A percentile compares a stretch with the other conserved stretches of the same genome.
phyloP scores from a whole-genome alignment of 2,113 vertebrate species.

The Carollia perspicillata region DNA sequence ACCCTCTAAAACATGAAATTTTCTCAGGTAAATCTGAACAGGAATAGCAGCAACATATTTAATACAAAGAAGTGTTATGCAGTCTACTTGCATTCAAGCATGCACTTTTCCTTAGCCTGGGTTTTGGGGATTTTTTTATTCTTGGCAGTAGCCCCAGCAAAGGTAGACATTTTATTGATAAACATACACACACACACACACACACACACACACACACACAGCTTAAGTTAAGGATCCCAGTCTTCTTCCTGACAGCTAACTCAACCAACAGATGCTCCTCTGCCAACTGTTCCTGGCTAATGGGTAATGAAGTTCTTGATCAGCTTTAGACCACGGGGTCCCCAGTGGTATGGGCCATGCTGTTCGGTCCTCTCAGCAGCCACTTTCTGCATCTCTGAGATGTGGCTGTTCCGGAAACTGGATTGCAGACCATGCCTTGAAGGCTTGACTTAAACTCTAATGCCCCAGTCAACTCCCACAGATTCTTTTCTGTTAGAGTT shows the following conservation, averaged over 20 bases:
- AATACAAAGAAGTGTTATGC: background rate
- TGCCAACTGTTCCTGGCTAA: background rate
- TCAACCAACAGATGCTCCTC: background rate
- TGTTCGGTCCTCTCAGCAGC: background rate
- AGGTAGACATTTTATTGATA: background rate
- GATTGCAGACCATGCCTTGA: background rate
- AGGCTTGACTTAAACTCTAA: background rate
- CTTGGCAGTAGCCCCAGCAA: background rate
- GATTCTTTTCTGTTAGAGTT: background rate
- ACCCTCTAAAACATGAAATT: background rate
- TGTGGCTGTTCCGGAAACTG: background rate
- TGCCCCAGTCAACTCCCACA: background rate
- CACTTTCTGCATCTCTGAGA: background rate
- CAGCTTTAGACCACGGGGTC: background rate
- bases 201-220: background rate
- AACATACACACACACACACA: background rate
- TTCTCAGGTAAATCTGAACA: constrained; percentile 1
- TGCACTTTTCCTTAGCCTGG: background rate
- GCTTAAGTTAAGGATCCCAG: background rate
- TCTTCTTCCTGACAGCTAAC: background rate
- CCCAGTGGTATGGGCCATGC: too few species aligned
- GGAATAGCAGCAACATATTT: background rate
- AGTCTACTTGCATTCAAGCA: background rate
- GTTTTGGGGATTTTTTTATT: background rate
- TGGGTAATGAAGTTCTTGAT: background rate